These are phyloP conservation scores for Cerastoderma edule DNA, from an alignment of 2,888 invertebrate genomes.

Conservation along the genomic window DNA sequence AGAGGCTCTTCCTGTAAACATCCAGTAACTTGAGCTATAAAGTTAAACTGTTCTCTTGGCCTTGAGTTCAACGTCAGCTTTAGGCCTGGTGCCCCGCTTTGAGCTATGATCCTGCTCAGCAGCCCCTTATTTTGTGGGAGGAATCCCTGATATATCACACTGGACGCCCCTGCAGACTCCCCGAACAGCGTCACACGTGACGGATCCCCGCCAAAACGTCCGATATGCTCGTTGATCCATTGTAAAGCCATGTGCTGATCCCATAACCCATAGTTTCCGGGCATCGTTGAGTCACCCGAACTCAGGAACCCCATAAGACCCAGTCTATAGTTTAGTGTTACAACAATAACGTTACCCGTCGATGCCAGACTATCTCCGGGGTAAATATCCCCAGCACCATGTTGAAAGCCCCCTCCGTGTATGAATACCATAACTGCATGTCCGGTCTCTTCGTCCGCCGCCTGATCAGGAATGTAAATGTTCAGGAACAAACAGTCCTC, in stretches of 20 bases:
- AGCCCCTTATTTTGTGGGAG: slow-evolving; percentile 57
- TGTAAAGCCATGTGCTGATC: slow-evolving; percentile 65
- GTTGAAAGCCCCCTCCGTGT: slow-evolving; percentile 45
- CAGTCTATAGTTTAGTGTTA: slow-evolving; percentile 65
- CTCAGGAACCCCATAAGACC: slow-evolving; percentile 65
- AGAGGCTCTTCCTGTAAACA: not conserved
- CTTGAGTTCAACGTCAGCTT: slow-evolving; percentile 5
- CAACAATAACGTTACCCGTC: slow-evolving; percentile 46
- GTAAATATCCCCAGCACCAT: slow-evolving; percentile 30
- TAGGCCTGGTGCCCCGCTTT: slow-evolving; percentile 60
- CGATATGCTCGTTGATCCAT: slow-evolving; percentile 64
- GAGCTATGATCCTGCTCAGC: slow-evolving; percentile 59
- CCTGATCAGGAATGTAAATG: slow-evolving; percentile 45
- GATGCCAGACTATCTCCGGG: slow-evolving; percentile 36
- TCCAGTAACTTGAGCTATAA: not conserved
- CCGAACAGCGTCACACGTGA: slow-evolving; percentile 62
- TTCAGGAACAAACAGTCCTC: slow-evolving; percentile 65
- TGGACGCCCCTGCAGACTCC: slow-evolving; percentile 66
- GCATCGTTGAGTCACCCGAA: slow-evolving; percentile 38
- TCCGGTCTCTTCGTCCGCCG: slow-evolving; percentile 9
- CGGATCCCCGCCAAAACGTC: slow-evolving; percentile 60
- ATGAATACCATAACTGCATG: slow-evolving; percentile 49
- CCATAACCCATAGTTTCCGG: slow-evolving; percentile 67
- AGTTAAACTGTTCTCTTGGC: slow-evolving; percentile 13
- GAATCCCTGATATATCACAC: slow-evolving; percentile 53